A percentile compares a stretch with the other conserved stretches of the same genome.
Conservation (phyloP, 1,140 invertebrate species). For the Drosophila murphyi region DNA sequence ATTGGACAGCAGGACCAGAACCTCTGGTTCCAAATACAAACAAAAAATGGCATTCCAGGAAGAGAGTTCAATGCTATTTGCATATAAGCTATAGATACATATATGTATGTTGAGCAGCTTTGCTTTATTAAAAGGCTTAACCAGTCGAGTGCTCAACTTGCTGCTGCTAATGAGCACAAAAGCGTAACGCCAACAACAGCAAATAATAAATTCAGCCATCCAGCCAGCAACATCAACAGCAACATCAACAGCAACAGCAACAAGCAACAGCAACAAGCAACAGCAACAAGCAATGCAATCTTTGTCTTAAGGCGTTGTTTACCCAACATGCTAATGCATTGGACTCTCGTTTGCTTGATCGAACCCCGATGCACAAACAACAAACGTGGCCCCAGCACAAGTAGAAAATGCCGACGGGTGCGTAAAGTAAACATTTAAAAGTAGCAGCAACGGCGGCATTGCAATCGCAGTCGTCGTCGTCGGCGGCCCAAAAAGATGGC, state of each 20-base stretch:
- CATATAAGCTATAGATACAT: conserved; percentile 17
- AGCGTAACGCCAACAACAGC: conserved; percentile 71
- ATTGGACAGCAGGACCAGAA: conserved; percentile 36
- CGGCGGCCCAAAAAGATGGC: conserved; percentile 78
- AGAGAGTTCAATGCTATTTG: conserved; percentile 78
- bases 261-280: conserved; percentile 24
- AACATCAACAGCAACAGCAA: conserved; percentile 23
- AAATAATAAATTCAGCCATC: conserved; percentile 26
- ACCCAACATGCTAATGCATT: conserved; percentile 80
- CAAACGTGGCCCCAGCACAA: conserved; percentile 38
- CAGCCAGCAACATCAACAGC: conserved; percentile 19
- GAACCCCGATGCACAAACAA: conserved; percentile 69
- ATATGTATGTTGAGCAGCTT: conserved; percentile 45
- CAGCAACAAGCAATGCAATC: conserved; percentile 28
- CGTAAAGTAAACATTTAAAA: conserved; percentile 79
- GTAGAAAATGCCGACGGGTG: conserved; percentile 78
- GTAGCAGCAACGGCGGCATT: conserved; percentile 7
- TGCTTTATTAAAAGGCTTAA: conserved; percentile 84
- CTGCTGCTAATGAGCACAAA: conserved; percentile 80
- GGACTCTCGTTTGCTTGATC: conserved; percentile 50
- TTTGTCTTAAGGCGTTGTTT: conserved; percentile 81
- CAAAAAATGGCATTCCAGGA: conserved; percentile 61
- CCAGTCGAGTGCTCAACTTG: conserved; percentile 54
- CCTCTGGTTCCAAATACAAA: background rate
- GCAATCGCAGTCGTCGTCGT: conserved; percentile 29